phyloP scores from a whole-genome alignment of 2,888 invertebrate genomes.

The Liopterus haemorrhoidalis region DNA sequence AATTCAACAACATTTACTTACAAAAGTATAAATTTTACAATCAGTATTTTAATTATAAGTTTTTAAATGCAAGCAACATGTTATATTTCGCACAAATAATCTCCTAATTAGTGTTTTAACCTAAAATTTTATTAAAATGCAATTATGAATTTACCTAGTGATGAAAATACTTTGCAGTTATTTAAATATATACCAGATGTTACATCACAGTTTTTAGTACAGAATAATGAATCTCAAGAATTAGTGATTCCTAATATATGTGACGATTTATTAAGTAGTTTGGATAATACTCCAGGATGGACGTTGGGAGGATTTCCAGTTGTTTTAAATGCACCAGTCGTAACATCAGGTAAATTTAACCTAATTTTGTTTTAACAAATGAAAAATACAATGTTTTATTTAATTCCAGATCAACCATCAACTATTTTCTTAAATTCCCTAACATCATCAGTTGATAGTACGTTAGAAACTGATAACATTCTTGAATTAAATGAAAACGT shows the following conservation, averaged over 20 bases:
- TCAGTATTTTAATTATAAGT: too few species aligned
- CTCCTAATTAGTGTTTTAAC: too few species aligned
- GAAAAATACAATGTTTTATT: constrained; percentile 12
- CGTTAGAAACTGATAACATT: too few species aligned
- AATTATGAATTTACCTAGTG: constrained; percentile 17
- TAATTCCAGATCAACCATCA: constrained; percentile 23
- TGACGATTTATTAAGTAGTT: constrained; percentile 35
- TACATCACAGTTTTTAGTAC: constrained; percentile 16
- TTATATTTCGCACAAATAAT: too few species aligned
- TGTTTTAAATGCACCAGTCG: constrained; percentile 36
- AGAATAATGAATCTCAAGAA: constrained; percentile 18
- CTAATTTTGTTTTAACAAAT: not conserved
- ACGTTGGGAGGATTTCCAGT: constrained; percentile 39
- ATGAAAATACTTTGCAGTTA: constrained; percentile 14
- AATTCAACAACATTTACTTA: too few species aligned
- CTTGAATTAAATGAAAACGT: too few species aligned
- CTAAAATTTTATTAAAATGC: too few species aligned
- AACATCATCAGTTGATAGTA: not conserved
- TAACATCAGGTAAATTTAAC: constrained; percentile 33
- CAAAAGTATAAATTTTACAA: too few species aligned
- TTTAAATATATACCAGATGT: constrained; percentile 21
- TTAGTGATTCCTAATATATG: constrained; percentile 18
- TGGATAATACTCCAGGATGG: constrained; percentile 38
- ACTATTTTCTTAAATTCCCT: constrained; percentile 6
- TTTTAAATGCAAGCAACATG: too few species aligned